Evolutionary conservation across 1,140 invertebrate genomes (phyloP).

Genomic region (Lutraria rhynchaena): DNA sequence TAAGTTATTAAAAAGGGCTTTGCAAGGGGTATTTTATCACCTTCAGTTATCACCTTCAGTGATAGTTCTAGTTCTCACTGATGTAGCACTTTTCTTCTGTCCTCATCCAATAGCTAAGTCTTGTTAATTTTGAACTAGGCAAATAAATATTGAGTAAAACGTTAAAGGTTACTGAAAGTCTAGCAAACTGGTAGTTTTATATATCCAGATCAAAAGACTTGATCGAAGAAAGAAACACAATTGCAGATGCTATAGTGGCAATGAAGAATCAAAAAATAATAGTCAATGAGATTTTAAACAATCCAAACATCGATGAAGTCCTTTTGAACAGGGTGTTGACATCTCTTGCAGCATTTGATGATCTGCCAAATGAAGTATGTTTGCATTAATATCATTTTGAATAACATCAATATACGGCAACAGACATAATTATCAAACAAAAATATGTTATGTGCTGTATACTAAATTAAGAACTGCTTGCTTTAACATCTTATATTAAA

Average conservation of each 20-base stretch:
- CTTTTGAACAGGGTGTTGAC: conserved; percentile 3
- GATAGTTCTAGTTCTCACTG: neutral
- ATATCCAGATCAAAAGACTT: neutral
- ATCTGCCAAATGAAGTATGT: conserved; percentile 1
- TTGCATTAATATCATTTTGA: too few relatives aligned
- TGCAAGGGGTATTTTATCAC: too few relatives aligned
- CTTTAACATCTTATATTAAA: too few relatives aligned
- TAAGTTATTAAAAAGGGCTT: too few relatives aligned
- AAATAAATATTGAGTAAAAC: neutral
- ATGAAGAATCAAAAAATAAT: conserved; percentile 11
- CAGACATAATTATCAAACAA: too few relatives aligned
- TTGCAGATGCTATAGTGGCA: conserved; percentile 13
- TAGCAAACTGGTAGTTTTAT: too few relatives aligned
- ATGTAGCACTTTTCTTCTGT: neutral
- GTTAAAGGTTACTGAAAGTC: neutral
- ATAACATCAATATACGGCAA: too few relatives aligned
- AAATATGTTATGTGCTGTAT: too few relatives aligned
- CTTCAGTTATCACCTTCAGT: neutral
- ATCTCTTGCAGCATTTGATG: neutral
- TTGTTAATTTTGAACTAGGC: neutral
- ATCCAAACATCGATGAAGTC: neutral
- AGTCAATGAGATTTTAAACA: conserved; percentile 8
- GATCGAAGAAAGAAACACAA: conserved; percentile 23
- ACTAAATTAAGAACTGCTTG: too few relatives aligned
- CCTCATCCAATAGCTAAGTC: neutral